Evolutionary conservation across 2,797 vertebrate genomes (phyloP).

Genomic region (Pyrocephalus nanus): DNA sequence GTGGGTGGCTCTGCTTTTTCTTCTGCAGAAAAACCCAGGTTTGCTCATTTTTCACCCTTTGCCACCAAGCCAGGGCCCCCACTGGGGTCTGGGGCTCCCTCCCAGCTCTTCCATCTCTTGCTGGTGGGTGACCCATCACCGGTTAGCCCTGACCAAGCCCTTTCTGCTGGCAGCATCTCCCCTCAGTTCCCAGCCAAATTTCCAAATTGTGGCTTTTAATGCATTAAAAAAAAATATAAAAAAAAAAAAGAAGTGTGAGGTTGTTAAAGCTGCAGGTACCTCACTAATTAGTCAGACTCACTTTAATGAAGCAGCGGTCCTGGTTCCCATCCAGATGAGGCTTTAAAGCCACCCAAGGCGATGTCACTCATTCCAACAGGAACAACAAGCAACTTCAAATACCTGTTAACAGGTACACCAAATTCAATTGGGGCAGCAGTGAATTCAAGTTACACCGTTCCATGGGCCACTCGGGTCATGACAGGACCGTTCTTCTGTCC

Average conservation of each 20-base stretch:
- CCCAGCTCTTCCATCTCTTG: neutral
- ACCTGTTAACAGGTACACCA: neutral
- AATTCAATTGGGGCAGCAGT: neutral
- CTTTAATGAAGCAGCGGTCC: accelerated
- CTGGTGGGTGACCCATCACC: neutral
- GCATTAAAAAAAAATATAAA: too few species aligned
- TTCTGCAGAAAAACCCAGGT: conserved; percentile 66
- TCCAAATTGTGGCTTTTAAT: neutral
- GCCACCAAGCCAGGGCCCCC: neutral
- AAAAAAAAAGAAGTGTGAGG: neutral
- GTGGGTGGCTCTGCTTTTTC: conserved; percentile 74
- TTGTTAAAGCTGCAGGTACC: neutral
- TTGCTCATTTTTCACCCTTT: conserved; percentile 1
- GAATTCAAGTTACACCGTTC: neutral
- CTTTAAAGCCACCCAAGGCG: neutral
- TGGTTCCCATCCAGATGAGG: neutral
- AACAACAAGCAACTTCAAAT: neutral
- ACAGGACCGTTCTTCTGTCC: accelerated
- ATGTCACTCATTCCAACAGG: neutral
- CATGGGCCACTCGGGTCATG: neutral
- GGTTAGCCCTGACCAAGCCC: accelerated
- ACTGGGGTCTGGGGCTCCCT: neutral
- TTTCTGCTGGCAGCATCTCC: neutral
- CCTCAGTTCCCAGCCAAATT: accelerated
- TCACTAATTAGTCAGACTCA: neutral